Conservation (phyloP, 2,113 vertebrate genomes). For the Parus major region DNA sequence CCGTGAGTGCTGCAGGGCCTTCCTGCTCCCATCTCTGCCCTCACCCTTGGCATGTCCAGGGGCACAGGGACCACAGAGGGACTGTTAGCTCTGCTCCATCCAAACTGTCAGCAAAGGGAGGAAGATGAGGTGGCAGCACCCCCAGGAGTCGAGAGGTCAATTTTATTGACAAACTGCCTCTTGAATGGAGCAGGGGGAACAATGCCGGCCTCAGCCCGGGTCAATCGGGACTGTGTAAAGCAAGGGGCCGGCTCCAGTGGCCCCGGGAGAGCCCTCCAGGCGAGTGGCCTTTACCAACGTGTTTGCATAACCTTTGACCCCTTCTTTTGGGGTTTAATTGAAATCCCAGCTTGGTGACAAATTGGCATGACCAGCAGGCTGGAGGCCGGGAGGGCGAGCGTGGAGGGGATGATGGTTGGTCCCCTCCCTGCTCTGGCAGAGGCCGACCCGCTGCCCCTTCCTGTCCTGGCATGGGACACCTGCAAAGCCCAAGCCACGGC, state of each 20-base stretch:
- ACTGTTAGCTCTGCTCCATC: neutral
- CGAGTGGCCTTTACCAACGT: slow-evolving; percentile 34
- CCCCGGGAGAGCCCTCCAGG: slow-evolving; percentile 24
- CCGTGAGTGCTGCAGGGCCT: fast-evolving
- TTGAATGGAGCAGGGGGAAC: neutral
- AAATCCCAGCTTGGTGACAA: slow-evolving; percentile 60
- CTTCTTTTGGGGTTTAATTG: slow-evolving; percentile 55
- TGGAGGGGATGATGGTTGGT: neutral
- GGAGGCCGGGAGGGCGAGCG: neutral
- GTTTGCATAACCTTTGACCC: slow-evolving; percentile 67
- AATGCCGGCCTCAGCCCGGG: slow-evolving; percentile 25
- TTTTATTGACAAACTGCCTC: slow-evolving; percentile 54
- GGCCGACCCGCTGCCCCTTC: neutral
- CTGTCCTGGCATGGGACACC: fast-evolving
- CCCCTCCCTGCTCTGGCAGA: neutral
- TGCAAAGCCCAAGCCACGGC: fast-evolving
- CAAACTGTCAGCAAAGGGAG: neutral
- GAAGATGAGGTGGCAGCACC: slow-evolving; percentile 13
- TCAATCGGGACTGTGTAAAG: neutral
- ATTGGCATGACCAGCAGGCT: slow-evolving; percentile 41
- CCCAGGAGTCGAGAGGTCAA: neutral
- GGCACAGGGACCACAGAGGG: fast-evolving
- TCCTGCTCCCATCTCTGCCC: neutral
- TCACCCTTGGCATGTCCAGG: neutral
- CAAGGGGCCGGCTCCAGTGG: slow-evolving; percentile 15